These are phyloP conservation scores for Trichonephila clavata DNA, from an alignment of 1,140 invertebrate species.

Conservation along the genomic window DNA sequence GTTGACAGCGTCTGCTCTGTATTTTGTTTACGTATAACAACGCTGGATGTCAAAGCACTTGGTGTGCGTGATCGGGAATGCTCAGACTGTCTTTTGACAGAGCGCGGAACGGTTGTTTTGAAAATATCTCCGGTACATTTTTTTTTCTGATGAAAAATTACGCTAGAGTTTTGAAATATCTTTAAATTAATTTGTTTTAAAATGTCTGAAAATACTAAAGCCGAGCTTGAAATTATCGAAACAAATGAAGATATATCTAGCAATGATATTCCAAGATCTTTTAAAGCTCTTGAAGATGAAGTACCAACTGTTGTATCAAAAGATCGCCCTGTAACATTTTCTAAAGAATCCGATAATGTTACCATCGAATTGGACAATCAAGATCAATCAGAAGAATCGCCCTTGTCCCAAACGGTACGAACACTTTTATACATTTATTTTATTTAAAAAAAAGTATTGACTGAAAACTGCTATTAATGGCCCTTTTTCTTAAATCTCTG, in stretches of 20 bases:
- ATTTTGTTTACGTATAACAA: conserved; percentile 46
- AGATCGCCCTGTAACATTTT: conserved; percentile 59
- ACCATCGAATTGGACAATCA: conserved; percentile 28
- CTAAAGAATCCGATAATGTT: conserved; percentile 62
- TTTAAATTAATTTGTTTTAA: not conserved
- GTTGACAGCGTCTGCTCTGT: conserved; percentile 53
- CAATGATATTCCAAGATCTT: not conserved
- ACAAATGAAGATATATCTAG: not conserved
- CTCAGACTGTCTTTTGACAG: not conserved
- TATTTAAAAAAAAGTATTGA: no score
- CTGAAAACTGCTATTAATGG: no score
- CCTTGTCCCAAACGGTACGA: conserved; percentile 32
- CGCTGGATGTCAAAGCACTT: not conserved
- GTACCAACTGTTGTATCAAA: conserved; percentile 31
- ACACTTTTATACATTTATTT: no score
- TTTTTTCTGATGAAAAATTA: not conserved
- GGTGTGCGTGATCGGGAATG: not conserved
- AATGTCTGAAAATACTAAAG: not conserved
- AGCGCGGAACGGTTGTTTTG: not conserved
- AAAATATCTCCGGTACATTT: not conserved
- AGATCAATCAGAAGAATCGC: not conserved
- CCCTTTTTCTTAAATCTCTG: no score
- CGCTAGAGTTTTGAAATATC: not conserved
- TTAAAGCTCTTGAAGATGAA: conserved; percentile 13
- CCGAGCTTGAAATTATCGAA: not conserved